phyloP scores from a whole-genome alignment of 2,888 invertebrate genomes.

The Ectemnius lituratus region DNA sequence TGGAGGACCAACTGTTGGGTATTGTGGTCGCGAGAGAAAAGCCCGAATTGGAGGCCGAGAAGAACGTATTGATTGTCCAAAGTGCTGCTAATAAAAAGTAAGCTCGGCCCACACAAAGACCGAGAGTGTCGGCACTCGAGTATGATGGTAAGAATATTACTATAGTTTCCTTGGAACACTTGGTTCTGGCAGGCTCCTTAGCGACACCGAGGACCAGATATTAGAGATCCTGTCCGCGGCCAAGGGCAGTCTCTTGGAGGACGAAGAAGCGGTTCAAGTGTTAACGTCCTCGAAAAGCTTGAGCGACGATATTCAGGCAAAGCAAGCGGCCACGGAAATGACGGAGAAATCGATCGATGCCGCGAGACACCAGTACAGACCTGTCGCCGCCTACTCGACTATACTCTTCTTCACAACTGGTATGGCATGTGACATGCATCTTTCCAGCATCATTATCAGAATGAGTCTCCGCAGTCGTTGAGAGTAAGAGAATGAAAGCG shows the following conservation, averaged over 20 bases:
- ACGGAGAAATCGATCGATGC: slow-evolving; percentile 94
- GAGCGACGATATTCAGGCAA: slow-evolving; percentile 94
- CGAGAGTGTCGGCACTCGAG: neutral
- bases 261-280: slow-evolving; percentile 92
- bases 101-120: neutral
- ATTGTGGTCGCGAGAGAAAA: slow-evolving; percentile 95
- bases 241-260: slow-evolving; percentile 90
- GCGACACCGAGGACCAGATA: slow-evolving; percentile 95
- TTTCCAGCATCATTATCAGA: no score
- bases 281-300: slow-evolving; percentile 93
- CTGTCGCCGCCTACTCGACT: slow-evolving; percentile 93
- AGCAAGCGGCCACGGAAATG: slow-evolving; percentile 92
- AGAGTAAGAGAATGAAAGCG: no score
- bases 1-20: slow-evolving; percentile 93
- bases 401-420: slow-evolving; percentile 94
- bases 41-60: slow-evolving; percentile 94
- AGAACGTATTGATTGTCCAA: slow-evolving; percentile 91
- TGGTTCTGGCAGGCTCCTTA: slow-evolving; percentile 81
- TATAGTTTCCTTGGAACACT: neutral
- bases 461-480: no score
- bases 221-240: slow-evolving; percentile 86
- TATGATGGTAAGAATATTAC: neutral
- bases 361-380: slow-evolving; percentile 91
- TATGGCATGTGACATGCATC: slow-evolving; percentile 62
- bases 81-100: slow-evolving; percentile 89